Conservation (phyloP, 2,888 invertebrate genomes). For the Caenorhabditis macrosperma region DNA sequence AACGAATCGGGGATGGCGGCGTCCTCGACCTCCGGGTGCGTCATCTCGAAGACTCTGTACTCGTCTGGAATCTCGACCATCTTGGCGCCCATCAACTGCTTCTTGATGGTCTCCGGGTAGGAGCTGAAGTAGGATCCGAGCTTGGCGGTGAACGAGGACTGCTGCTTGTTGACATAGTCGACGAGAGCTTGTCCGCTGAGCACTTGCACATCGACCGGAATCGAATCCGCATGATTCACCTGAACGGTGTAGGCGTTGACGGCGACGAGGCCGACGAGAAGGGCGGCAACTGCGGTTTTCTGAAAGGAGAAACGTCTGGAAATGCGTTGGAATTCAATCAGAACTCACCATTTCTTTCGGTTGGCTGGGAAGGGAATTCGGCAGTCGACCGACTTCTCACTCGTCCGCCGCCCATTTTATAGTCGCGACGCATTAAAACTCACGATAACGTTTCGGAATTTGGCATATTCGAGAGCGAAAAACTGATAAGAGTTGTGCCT, state of each 20-base stretch:
- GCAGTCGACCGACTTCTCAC: slow-evolving; percentile 51
- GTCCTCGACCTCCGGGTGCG: slow-evolving; percentile 59
- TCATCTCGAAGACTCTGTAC: slow-evolving; percentile 59
- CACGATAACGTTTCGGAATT: slow-evolving; percentile 22
- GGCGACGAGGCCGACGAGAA: slow-evolving; percentile 44
- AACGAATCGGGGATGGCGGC: slow-evolving; percentile 65
- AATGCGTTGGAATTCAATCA: background rate
- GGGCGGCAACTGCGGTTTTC: slow-evolving; percentile 47
- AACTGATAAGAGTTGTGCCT: slow-evolving; percentile 24
- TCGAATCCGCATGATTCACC: slow-evolving; percentile 46
- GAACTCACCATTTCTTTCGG: slow-evolving; percentile 47
- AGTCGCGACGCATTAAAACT: slow-evolving; percentile 5
- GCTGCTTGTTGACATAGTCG: slow-evolving; percentile 67
- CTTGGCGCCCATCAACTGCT: slow-evolving; percentile 67
- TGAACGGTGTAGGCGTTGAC: slow-evolving; percentile 46
- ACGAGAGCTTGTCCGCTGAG: slow-evolving; percentile 67
- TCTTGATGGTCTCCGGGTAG: slow-evolving; percentile 61
- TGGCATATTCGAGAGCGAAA: slow-evolving; percentile 18
- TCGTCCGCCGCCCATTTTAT: slow-evolving; percentile 17
- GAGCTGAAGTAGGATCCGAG: slow-evolving; percentile 60
- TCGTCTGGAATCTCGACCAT: slow-evolving; percentile 64
- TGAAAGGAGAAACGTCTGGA: slow-evolving; percentile 11
- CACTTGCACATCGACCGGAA: slow-evolving; percentile 54
- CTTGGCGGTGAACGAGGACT: slow-evolving; percentile 61
- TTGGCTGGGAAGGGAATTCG: slow-evolving; percentile 34